Evolutionary conservation across 1,140 invertebrate genomes (phyloP).

Genomic region (Onthophagus taurus): DNA sequence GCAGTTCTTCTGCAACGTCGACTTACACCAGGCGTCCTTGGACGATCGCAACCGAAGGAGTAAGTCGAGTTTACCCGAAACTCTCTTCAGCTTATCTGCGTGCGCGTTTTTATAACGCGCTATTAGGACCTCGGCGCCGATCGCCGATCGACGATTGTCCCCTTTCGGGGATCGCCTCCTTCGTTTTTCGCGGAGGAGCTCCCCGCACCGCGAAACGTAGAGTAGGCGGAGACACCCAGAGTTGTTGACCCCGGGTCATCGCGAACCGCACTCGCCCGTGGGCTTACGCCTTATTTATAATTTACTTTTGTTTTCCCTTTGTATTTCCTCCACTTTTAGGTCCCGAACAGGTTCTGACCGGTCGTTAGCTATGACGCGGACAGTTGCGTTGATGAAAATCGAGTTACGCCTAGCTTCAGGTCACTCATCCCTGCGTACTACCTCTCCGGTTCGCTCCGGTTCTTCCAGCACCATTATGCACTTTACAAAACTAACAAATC

Average conservation of each 20-base stretch:
- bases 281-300: conserved; percentile 24
- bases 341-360: conserved; percentile 16
- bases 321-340: conserved; percentile 19
- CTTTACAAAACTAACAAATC: too few species aligned
- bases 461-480: too few species aligned
- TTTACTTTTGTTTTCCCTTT: conserved; percentile 23
- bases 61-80: conserved; percentile 35
- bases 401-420: too few species aligned
- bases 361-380: conserved; percentile 14
- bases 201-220: conserved; percentile 25
- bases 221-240: conserved; percentile 36
- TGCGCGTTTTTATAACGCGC: not conserved
- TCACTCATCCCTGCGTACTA: too few species aligned
- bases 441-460: too few species aligned
- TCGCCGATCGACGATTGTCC: conserved; percentile 1
- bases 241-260: conserved; percentile 39
- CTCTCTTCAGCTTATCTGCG: too few species aligned
- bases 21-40: conserved; percentile 32
- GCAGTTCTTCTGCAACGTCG: not conserved
- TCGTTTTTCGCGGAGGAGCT: not conserved
- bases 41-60: conserved; percentile 28
- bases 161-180: conserved; percentile 3
- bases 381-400: conserved; percentile 11
- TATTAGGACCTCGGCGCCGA: conserved; percentile 8
- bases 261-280: conserved; percentile 21